Percentiles rank a stretch among this genome's conserved stretches.
Conservation (phyloP, 2,797 vertebrate species). For the Scyliorhinus canicula region DNA sequence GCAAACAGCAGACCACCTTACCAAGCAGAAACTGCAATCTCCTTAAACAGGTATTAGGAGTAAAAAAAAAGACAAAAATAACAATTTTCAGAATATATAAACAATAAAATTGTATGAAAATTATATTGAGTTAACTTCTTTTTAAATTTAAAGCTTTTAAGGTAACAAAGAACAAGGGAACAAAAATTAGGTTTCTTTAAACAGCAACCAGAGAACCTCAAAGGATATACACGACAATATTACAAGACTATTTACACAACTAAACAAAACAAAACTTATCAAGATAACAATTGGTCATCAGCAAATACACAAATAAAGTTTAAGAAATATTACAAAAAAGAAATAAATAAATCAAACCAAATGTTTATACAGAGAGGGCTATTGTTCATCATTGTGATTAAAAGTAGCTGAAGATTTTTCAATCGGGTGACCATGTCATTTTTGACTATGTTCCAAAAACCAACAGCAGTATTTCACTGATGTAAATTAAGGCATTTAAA, state of each 20-base stretch:
- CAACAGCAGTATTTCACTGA: slow-evolving; percentile 36
- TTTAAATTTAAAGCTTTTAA: slow-evolving; percentile 32
- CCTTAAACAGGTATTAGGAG: slow-evolving; percentile 41
- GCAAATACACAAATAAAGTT: slow-evolving; percentile 43
- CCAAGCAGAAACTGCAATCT: slow-evolving; percentile 38
- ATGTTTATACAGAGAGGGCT: slow-evolving; percentile 39
- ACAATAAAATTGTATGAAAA: slow-evolving; percentile 57
- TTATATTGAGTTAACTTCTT: slow-evolving; percentile 44
- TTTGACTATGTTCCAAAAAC: slow-evolving; percentile 29
- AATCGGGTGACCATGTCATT: slow-evolving; percentile 27
- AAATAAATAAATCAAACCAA: slow-evolving; percentile 40
- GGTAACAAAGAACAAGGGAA: slow-evolving; percentile 25
- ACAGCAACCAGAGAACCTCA: slow-evolving; percentile 27
- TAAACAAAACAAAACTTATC: slow-evolving; percentile 42
- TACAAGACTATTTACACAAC: slow-evolving; percentile 54
- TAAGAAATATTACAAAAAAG: slow-evolving; percentile 42
- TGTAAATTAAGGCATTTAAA: slow-evolving; percentile 39
- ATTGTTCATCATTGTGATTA: slow-evolving; percentile 33
- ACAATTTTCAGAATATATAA: slow-evolving; percentile 47
- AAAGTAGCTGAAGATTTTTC: slow-evolving; percentile 34
- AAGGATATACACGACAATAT: slow-evolving; percentile 30
- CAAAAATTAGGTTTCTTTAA: slow-evolving; percentile 34
- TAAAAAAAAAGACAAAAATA: slow-evolving; percentile 49
- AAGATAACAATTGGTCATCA: slow-evolving; percentile 48
- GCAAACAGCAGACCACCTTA: neutral